These are phyloP conservation scores for Smutsia gigantea DNA, from an alignment of 2,797 vertebrate genomes.

Conservation along the genomic window DNA sequence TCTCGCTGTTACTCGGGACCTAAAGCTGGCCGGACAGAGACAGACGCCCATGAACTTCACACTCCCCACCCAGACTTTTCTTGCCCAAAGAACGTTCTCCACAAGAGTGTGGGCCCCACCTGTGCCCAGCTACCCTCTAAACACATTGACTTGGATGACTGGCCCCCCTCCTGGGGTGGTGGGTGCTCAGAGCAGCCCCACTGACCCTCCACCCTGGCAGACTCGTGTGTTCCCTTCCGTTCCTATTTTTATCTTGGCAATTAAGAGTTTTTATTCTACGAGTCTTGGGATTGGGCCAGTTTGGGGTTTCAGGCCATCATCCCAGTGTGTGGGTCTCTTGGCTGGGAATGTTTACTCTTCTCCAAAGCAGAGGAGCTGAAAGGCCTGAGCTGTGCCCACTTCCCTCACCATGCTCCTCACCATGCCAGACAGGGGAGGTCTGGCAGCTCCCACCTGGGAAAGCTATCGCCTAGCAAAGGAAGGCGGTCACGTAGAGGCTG, in stretches of 20 bases:
- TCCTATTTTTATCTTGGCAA: neutral
- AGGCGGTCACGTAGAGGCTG: neutral
- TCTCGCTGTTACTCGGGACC: neutral
- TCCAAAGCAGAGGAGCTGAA: neutral
- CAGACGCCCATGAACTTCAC: neutral
- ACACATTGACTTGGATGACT: accelerated
- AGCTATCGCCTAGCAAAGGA: neutral
- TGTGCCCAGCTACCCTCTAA: accelerated
- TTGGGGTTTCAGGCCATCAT: neutral
- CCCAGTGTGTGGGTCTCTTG: accelerated
- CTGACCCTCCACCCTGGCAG: neutral
- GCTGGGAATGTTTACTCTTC: neutral
- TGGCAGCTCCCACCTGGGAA: constrained; percentile 53
- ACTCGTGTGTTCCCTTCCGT: accelerated
- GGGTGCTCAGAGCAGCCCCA: neutral
- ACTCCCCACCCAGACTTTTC: neutral
- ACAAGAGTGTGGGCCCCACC: neutral
- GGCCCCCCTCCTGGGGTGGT: no score
- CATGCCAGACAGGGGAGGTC: neutral
- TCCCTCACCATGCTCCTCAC: neutral
- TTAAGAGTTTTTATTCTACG: neutral
- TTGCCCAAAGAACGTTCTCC: neutral
- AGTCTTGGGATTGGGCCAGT: neutral
- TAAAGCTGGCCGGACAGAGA: neutral
- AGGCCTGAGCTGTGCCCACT: neutral